These are phyloP conservation scores for Diaprepes abbreviatus DNA, from an alignment of 2,888 invertebrate genomes.

Conservation along the genomic window DNA sequence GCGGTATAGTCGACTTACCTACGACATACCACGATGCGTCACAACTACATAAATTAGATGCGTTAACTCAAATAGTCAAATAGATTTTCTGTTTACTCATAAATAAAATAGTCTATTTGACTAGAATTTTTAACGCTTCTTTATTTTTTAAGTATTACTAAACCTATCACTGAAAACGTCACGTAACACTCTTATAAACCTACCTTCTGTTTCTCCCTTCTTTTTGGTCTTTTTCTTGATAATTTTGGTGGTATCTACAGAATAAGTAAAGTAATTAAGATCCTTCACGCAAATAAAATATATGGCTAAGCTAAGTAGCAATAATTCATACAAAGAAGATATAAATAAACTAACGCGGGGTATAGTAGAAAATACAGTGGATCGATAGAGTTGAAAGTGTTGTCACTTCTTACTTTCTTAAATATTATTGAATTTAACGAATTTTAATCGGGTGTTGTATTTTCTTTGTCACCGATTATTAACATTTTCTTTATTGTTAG, in stretches of 20 bases:
- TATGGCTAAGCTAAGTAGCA: too few relatives aligned
- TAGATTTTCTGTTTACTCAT: background rate
- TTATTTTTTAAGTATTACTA: background rate
- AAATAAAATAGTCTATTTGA: background rate
- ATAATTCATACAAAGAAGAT: too few relatives aligned
- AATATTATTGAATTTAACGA: too few relatives aligned
- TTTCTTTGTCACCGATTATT: too few relatives aligned
- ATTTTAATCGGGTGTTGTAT: too few relatives aligned
- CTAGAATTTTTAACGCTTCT: background rate
- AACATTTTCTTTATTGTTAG: too few relatives aligned
- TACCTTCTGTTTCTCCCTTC: conserved; percentile 63
- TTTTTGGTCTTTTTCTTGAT: conserved; percentile 61
- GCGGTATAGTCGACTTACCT: conserved; percentile 20
- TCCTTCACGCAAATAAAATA: too few relatives aligned
- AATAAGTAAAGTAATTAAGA: too few relatives aligned
- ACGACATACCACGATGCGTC: conserved; percentile 2
- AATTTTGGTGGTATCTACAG: conserved; percentile 59
- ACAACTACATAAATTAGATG: conserved; percentile 17
- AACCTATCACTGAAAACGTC: conserved; percentile 7
- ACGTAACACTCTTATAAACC: conserved; percentile 49
- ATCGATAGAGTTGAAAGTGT: too few relatives aligned
- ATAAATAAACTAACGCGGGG: too few relatives aligned
- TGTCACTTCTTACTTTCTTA: too few relatives aligned
- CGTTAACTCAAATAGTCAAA: background rate
- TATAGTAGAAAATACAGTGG: too few relatives aligned